A percentile compares a stretch with the other conserved stretches of the same genome.
phyloP scores from a whole-genome alignment of 2,888 invertebrate genomes.

The Amphipoea oculea region DNA sequence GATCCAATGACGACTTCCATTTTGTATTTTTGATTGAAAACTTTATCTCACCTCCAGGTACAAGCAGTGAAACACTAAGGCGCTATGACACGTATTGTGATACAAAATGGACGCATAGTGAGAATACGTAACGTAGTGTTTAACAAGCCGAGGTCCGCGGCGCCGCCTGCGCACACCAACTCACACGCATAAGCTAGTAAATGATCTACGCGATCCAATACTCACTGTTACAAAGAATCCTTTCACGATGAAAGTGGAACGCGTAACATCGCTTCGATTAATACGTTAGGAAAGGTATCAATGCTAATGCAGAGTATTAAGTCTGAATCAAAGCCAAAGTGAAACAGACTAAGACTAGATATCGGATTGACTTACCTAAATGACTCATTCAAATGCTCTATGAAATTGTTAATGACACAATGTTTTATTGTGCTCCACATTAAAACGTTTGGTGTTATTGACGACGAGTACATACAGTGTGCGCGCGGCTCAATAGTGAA shows the following conservation, averaged over 20 bases:
- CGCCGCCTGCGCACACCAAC: slow-evolving; percentile 62
- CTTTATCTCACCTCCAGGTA: slow-evolving; percentile 46
- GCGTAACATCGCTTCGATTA: slow-evolving; percentile 45
- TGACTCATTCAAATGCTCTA: slow-evolving; percentile 43
- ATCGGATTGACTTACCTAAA: slow-evolving; percentile 64
- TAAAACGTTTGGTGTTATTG: slow-evolving; percentile 48
- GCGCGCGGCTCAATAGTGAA: slow-evolving; percentile 65
- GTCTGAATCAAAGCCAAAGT: slow-evolving; percentile 68
- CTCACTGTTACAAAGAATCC: slow-evolving; percentile 58
- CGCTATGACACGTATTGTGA: slow-evolving; percentile 81
- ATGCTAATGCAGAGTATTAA: slow-evolving; percentile 59
- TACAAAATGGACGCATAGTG: slow-evolving; percentile 82
- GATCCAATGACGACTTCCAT: neutral
- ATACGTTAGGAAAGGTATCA: slow-evolving; percentile 53
- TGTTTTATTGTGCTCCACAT: slow-evolving; percentile 46
- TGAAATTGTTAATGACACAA: slow-evolving; percentile 54
- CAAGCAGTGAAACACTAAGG: slow-evolving; percentile 66
- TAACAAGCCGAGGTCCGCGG: slow-evolving; percentile 61
- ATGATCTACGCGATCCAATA: slow-evolving; percentile 59
- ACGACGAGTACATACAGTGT: slow-evolving; percentile 52
- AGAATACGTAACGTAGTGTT: slow-evolving; percentile 77
- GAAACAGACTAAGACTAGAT: slow-evolving; percentile 67
- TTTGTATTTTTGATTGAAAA: neutral
- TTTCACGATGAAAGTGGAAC: slow-evolving; percentile 62
- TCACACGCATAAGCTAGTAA: slow-evolving; percentile 54